Conservation (phyloP, 2,888 invertebrate genomes). For the Vanessa cardui region DNA sequence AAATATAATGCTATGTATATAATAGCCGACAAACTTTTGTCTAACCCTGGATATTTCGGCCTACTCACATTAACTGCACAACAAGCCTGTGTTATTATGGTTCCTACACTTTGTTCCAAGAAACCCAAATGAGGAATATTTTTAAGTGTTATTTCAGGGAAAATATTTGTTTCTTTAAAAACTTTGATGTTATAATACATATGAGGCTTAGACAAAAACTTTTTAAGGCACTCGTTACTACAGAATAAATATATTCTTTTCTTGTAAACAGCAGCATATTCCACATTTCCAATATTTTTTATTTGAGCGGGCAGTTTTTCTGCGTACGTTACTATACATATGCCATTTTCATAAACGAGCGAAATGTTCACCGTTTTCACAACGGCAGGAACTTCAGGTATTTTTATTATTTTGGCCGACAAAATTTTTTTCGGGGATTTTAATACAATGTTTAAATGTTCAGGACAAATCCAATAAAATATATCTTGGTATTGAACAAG, state of each 20-base stretch:
- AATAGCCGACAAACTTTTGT: slow-evolving; percentile 74
- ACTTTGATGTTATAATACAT: slow-evolving; percentile 76
- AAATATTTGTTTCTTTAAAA: slow-evolving; percentile 58
- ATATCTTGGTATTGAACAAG: slow-evolving; percentile 79
- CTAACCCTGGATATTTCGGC: slow-evolving; percentile 84
- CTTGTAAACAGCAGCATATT: slow-evolving; percentile 75
- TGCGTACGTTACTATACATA: slow-evolving; percentile 84
- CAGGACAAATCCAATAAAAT: slow-evolving; percentile 84
- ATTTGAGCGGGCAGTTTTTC: slow-evolving; percentile 76
- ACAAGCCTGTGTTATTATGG: slow-evolving; percentile 79
- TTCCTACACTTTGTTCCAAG: slow-evolving; percentile 83
- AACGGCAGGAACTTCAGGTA: slow-evolving; percentile 81
- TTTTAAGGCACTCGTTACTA: slow-evolving; percentile 69
- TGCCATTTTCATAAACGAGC: slow-evolving; percentile 78
- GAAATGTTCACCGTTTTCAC: slow-evolving; percentile 64
- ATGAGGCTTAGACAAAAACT: slow-evolving; percentile 79
- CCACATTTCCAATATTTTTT: slow-evolving; percentile 66
- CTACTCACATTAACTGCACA: slow-evolving; percentile 76
- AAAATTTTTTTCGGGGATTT: slow-evolving; percentile 69
- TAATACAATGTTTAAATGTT: slow-evolving; percentile 77
- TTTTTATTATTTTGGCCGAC: slow-evolving; percentile 42
- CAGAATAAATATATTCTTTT: slow-evolving; percentile 83
- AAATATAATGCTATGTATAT: slow-evolving; percentile 82
- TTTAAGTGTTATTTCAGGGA: slow-evolving; percentile 70
- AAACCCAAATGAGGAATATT: slow-evolving; percentile 83